A percentile compares a stretch with the other conserved stretches of the same genome.
Evolutionary conservation across 2,113 vertebrate species (phyloP).

Genomic region (Melierax canorus): DNA sequence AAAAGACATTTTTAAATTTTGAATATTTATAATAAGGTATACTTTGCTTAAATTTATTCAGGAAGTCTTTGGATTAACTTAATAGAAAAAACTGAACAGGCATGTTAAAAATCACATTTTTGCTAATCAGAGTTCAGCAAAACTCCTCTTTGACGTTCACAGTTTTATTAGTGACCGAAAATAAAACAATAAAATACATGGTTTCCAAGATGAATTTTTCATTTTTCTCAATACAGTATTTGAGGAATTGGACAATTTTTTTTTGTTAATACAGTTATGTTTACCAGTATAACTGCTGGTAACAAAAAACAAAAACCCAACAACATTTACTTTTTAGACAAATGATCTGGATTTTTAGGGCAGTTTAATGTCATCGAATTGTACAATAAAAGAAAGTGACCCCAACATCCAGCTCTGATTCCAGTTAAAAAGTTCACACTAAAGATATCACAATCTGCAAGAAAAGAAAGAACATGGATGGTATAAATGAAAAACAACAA

Average conservation of each 20-base stretch:
- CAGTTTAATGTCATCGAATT: conserved; percentile 69
- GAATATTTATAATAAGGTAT: background rate
- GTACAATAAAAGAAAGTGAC: conserved; percentile 79
- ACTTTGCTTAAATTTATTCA: conserved; percentile 23
- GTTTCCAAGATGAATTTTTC: background rate
- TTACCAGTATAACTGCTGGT: conserved; percentile 26
- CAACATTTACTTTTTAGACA: conserved; percentile 23
- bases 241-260: conserved; percentile 1
- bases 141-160: conserved; percentile 67
- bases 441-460: conserved; percentile 96
- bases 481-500: conserved; percentile 67
- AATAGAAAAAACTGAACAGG: conserved; percentile 55
- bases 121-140: conserved; percentile 61
- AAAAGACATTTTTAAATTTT: conserved; percentile 2
- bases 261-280: conserved; percentile 46
- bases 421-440: conserved; percentile 88
- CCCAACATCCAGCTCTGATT: conserved; percentile 88
- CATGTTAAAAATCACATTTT: conserved; percentile 73
- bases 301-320: background rate
- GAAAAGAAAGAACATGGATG: conserved; percentile 82
- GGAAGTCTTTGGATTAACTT: conserved; percentile 9
- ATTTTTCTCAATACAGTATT: conserved; percentile 54
- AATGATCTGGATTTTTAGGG: conserved; percentile 61
- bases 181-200: conserved; percentile 66
- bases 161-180: conserved; percentile 74